Evolutionary conservation across 2,888 invertebrate species (phyloP), one percentile per base, ranked within the genome.

Genomic region (Achlya flavicornis): DNA sequence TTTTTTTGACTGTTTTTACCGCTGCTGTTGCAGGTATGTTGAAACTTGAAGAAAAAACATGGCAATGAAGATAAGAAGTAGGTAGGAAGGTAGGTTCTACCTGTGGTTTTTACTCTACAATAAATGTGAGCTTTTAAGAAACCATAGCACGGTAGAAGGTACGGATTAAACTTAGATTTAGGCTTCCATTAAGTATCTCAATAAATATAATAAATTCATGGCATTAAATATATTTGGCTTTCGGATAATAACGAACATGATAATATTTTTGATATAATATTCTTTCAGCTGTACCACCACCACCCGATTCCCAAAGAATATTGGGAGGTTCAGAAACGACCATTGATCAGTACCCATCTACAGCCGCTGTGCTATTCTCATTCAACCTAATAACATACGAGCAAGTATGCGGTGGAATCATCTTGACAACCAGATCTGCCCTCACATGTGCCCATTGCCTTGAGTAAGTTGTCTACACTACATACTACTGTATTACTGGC

Each of bases 371-470:
- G 16, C 69, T 84, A 59, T 79, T 70, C 64, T 72, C 79, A 2
- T 70, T 63, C 14, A 66, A 75, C 61, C 63, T 69, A 48, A 61
- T 8, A 1, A 65, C 57, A 57, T 83, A 65, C 70, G 61, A 57
- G 38, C 83, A 83, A 46, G 46, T 69, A 0, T 84, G 85, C 58
- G 83, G 78, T 8, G 82, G 82, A 4, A 66, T 75, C 26, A 73
- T 85, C 16, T 60, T 85, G n/a, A 85, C 78, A 59, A 74, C 64
- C 33, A 73, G 75, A 14, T 60, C 78, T 58, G 64, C 83, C 4
- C 70, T 84, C 3, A 72, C 83, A 4, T 80, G 82, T 3, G 84
- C 82, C 53, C 82, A 82, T 65, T 85, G 85, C 63, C 60, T 68
- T 0, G 10, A 61, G 83, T 83, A 68, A 75, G 78, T 75, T 46